phyloP scores from a whole-genome alignment of 2,113 vertebrate genomes.

The Anolis sagrei region DNA sequence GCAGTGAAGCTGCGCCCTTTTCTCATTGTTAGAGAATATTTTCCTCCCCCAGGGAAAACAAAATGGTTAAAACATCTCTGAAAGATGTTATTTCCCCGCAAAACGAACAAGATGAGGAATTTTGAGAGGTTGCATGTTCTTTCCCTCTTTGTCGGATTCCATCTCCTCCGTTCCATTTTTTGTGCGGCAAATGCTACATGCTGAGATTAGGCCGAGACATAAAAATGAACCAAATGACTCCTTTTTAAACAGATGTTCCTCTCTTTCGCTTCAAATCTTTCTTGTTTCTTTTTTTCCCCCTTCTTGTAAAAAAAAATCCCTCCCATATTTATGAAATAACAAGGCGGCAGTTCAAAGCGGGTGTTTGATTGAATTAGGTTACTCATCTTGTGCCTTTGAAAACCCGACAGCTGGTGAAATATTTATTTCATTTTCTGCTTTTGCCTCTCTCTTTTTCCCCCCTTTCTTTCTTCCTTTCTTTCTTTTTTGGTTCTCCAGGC shows the following conservation, averaged over 20 bases:
- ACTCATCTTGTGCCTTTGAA: neutral
- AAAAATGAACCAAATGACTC: neutral
- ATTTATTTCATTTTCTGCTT: neutral
- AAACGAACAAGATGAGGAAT: too few relatives aligned
- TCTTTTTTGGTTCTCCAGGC: neutral
- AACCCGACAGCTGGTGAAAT: neutral
- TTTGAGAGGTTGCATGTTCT: neutral
- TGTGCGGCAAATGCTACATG: neutral
- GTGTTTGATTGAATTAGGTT: neutral
- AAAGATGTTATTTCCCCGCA: too few relatives aligned
- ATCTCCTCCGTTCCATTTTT: neutral
- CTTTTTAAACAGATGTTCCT: conserved; percentile 10
- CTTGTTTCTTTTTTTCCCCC: neutral
- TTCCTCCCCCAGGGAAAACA: too few relatives aligned
- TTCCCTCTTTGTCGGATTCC: neutral
- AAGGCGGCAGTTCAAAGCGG: conserved; percentile 3
- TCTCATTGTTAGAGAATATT: too few relatives aligned
- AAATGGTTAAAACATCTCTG: too few relatives aligned
- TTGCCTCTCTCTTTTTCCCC: too few relatives aligned
- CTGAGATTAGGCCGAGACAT: neutral
- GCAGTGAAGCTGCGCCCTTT: too few relatives aligned
- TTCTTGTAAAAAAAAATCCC: too few relatives aligned
- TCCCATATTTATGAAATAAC: neutral
- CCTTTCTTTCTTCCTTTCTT: neutral
- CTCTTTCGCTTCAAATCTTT: neutral